A percentile compares a stretch with the other conserved stretches of the same genome.
Conservation (phyloP, 2,797 vertebrate genomes). For the Esox lucius region DNA sequence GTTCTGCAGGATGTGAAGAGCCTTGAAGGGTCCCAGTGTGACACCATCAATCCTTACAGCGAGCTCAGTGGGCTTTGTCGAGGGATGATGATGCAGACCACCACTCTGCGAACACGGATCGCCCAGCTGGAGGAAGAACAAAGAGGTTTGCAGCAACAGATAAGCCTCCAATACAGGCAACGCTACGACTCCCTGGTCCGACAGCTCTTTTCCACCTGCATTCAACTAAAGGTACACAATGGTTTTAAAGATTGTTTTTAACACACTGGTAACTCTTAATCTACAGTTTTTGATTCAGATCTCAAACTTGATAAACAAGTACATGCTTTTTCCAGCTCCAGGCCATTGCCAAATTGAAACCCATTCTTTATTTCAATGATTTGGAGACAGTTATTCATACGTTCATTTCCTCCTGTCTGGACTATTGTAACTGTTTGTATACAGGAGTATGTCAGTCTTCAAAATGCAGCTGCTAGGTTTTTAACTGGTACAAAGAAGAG, state of each 20-base stretch:
- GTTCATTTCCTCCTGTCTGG: too few species aligned
- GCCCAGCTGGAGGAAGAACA: constrained; percentile 69
- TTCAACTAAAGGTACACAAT: constrained; percentile 74
- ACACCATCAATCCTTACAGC: constrained; percentile 29
- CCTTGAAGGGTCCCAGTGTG: constrained; percentile 32
- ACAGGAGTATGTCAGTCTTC: too few species aligned
- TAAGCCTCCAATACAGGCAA: constrained; percentile 65
- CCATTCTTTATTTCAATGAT: too few species aligned
- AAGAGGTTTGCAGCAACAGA: constrained; percentile 53
- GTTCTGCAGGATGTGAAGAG: constrained; percentile 58
- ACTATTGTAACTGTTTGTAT: too few species aligned
- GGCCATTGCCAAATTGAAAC: too few species aligned
- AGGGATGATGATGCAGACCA: constrained; percentile 75
- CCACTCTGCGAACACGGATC: constrained; percentile 65
- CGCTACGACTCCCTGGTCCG: constrained; percentile 70
- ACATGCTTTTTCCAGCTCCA: too few species aligned
- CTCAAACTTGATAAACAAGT: too few species aligned
- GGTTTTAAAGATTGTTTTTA: background rate
- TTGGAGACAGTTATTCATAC: too few species aligned
- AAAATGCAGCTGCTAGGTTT: too few species aligned
- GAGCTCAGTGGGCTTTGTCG: constrained; percentile 64
- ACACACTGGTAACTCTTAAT: background rate
- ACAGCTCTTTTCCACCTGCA: constrained; percentile 70
- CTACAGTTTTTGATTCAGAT: too few species aligned
- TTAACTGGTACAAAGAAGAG: too few species aligned